phyloP scores from a whole-genome alignment of 2,797 vertebrate species.

The Molossus molossus region DNA sequence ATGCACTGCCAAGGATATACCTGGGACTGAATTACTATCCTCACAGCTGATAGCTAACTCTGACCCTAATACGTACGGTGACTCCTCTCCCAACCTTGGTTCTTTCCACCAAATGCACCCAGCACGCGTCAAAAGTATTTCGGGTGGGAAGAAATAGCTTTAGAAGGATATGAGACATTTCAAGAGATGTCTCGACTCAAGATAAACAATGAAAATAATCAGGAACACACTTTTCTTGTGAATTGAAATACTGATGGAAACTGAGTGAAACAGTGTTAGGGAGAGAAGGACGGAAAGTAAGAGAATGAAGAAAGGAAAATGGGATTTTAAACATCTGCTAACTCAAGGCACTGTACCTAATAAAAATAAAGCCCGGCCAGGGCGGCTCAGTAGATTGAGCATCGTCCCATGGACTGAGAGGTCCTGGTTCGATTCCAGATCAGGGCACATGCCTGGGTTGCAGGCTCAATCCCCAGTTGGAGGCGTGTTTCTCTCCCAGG shows the following conservation, averaged over 20 bases:
- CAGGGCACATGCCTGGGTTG: too few species aligned
- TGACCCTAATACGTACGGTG: not conserved
- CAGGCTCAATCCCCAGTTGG: too few species aligned
- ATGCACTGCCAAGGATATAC: not conserved
- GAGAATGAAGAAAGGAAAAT: not conserved
- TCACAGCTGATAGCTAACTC: not conserved
- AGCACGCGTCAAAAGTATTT: not conserved
- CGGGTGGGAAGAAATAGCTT: not conserved
- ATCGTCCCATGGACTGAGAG: too few species aligned
- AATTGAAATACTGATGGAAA: slow-evolving; percentile 32
- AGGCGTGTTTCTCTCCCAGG: too few species aligned
- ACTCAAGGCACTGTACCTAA: not conserved
- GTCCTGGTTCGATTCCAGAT: too few species aligned
- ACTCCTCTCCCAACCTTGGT: not conserved
- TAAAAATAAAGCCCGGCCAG: not conserved
- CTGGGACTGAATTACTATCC: not conserved
- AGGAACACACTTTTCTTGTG: not conserved
- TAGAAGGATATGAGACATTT: not conserved
- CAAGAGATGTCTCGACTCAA: not conserved
- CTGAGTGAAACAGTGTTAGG: not conserved
- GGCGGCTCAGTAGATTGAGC: too few species aligned
- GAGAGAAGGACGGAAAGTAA: not conserved
- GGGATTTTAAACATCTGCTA: slow-evolving; percentile 7
- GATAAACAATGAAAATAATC: not conserved
- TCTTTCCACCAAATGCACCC: not conserved